A percentile compares a stretch with the other conserved stretches of the same genome.
These are phyloP conservation scores for Plecotus auritus DNA, from an alignment of 2,113 vertebrate genomes.

Conservation along the genomic window DNA sequence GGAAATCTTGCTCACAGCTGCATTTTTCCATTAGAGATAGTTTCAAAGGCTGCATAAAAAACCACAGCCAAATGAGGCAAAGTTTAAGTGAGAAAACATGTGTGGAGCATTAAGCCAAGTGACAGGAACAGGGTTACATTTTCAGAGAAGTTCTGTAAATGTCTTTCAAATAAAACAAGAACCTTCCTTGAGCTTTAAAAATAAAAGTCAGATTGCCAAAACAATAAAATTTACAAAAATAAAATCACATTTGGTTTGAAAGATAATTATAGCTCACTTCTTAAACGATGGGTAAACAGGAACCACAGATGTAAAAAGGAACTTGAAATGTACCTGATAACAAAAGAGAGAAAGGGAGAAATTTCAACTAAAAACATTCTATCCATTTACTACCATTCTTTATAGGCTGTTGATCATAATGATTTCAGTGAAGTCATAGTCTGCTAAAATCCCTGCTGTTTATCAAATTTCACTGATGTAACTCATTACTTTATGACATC, in stretches of 20 bases:
- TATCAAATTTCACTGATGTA: background rate
- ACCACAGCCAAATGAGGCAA: constrained; percentile 82
- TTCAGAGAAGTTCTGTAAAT: constrained; percentile 63
- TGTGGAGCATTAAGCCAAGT: constrained; percentile 79
- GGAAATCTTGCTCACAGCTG: constrained; percentile 91
- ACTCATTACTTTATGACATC: background rate
- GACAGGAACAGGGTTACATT: constrained; percentile 65
- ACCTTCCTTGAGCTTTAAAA: constrained; percentile 67
- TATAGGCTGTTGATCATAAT: background rate
- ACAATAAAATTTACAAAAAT: constrained; percentile 51
- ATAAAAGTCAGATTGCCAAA: constrained; percentile 40
- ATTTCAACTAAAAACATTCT: background rate
- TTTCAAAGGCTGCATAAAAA: constrained; percentile 83
- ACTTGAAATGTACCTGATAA: background rate
- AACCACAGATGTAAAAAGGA: constrained; percentile 7
- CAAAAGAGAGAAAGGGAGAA: background rate
- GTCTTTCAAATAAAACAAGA: constrained; percentile 62
- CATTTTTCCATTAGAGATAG: constrained; percentile 89
- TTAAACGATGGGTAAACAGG: constrained; percentile 13
- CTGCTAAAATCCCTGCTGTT: background rate
- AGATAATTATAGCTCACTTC: background rate
- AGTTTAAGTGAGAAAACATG: constrained; percentile 85
- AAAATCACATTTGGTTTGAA: constrained; percentile 24
- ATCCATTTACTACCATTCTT: background rate
- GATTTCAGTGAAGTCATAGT: background rate